Conservation (phyloP, 1,140 invertebrate genomes). For the Tetragonula clypearis region DNA sequence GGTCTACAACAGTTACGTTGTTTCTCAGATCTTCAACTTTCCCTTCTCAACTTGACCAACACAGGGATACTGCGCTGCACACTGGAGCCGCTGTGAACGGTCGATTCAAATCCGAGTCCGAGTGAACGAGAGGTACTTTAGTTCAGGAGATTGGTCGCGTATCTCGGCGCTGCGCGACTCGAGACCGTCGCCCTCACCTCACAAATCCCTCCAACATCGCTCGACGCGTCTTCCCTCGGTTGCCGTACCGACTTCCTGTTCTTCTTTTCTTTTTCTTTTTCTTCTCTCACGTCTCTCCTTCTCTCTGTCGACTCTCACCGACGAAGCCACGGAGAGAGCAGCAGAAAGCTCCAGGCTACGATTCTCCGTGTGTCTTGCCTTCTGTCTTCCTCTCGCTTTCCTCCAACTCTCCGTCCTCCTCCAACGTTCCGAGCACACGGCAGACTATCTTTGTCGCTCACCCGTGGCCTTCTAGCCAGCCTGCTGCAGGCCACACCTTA, state of each 20-base stretch:
- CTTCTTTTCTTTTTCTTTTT: constrained; percentile 23
- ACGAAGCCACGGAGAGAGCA: neutral
- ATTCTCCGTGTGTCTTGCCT: neutral
- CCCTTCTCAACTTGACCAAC: neutral
- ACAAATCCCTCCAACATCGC: constrained; percentile 52
- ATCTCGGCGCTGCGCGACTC: constrained; percentile 44
- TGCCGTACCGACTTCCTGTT: constrained; percentile 41
- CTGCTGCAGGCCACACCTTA: constrained; percentile 71
- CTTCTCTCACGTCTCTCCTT: constrained; percentile 1
- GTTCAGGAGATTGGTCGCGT: constrained; percentile 33
- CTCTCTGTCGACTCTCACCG: neutral
- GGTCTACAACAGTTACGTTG: neutral
- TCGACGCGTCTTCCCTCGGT: constrained; percentile 34
- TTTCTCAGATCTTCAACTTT: neutral
- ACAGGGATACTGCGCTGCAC: constrained; percentile 37
- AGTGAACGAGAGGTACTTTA: constrained; percentile 20
- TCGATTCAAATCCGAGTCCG: constrained; percentile 11
- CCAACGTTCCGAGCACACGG: neutral
- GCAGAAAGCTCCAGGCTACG: neutral
- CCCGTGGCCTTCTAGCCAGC: constrained; percentile 22
- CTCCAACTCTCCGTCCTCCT: constrained; percentile 43
- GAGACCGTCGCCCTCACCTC: constrained; percentile 55
- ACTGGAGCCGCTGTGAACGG: neutral
- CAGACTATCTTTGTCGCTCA: constrained; percentile 16
- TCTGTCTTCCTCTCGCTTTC: constrained; percentile 3